phyloP scores from a whole-genome alignment of 1,140 invertebrate genomes.

The Paracyclopina nana region DNA sequence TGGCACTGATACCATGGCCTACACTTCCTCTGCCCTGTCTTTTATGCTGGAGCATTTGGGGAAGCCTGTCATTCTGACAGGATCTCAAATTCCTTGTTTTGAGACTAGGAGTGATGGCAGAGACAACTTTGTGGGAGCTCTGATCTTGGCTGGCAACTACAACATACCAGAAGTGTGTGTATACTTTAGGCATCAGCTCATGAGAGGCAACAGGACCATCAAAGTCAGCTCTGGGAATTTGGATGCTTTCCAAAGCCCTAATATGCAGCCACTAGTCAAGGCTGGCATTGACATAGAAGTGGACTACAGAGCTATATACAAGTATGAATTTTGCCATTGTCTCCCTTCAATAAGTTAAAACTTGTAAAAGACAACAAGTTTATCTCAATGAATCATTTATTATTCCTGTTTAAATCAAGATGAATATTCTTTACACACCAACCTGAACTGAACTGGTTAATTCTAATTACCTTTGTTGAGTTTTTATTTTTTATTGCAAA shows the following conservation, averaged over 20 bases:
- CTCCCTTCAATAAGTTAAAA: too few relatives aligned
- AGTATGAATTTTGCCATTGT: too few relatives aligned
- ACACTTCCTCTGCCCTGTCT: constrained; percentile 80
- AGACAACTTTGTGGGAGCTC: constrained; percentile 72
- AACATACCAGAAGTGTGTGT: constrained; percentile 83
- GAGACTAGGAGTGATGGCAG: constrained; percentile 70
- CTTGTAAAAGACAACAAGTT: too few relatives aligned
- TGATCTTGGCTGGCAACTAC: constrained; percentile 76
- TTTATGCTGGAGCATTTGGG: constrained; percentile 90
- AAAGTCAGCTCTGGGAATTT: constrained; percentile 61
- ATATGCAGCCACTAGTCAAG: constrained; percentile 57
- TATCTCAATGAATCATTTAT: too few relatives aligned
- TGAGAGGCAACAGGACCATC: constrained; percentile 71
- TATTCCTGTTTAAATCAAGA: too few relatives aligned
- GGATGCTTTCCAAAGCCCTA: constrained; percentile 77
- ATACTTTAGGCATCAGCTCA: constrained; percentile 68
- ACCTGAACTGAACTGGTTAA: too few relatives aligned
- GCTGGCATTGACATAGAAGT: constrained; percentile 50
- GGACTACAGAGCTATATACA: constrained; percentile 23
- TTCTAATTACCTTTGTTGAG: too few relatives aligned
- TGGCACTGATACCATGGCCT: constrained; percentile 88
- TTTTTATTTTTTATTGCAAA: too few relatives aligned
- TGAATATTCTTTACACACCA: too few relatives aligned
- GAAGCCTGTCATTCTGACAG: constrained; percentile 79
- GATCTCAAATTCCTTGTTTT: constrained; percentile 65